Evolutionary conservation across 2,797 vertebrate species (phyloP).

Genomic region (Sebastes paucispinis): DNA sequence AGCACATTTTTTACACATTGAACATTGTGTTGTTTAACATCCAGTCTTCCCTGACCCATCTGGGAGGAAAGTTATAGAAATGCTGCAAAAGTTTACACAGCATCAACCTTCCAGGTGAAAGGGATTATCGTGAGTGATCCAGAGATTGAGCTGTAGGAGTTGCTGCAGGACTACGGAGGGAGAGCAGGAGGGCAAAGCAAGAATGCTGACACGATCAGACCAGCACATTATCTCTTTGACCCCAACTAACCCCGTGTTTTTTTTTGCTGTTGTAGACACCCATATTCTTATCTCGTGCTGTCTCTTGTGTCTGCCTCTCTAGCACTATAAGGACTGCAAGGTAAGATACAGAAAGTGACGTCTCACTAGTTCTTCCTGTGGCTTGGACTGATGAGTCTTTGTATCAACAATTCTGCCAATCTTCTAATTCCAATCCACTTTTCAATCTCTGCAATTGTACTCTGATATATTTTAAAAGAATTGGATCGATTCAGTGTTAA

Average conservation of each 20-base stretch:
- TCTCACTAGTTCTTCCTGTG: neutral
- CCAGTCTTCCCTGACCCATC: neutral
- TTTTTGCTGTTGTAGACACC: conserved; percentile 52
- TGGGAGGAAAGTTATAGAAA: conserved; percentile 11
- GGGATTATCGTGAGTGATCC: conserved; percentile 40
- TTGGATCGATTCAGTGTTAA: neutral
- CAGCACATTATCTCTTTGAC: conserved; percentile 62
- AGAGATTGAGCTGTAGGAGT: conserved; percentile 34
- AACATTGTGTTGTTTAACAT: neutral
- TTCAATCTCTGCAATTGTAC: neutral
- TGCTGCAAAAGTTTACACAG: conserved; percentile 15
- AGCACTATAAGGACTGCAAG: neutral
- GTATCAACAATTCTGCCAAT: neutral
- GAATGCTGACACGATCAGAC: conserved; percentile 58
- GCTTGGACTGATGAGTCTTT: neutral
- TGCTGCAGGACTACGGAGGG: neutral
- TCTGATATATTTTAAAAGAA: conserved; percentile 1
- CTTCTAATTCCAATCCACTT: neutral
- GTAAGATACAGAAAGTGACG: conserved; percentile 20
- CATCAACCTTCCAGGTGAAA: conserved; percentile 5
- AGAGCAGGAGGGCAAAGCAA: conserved; percentile 38
- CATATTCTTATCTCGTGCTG: conserved; percentile 51
- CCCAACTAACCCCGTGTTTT: conserved; percentile 55
- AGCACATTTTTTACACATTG: neutral
- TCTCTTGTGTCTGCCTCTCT: conserved; percentile 36